Base-by-base conservation (phyloP, 2,113 vertebrate genomes). In the Brachyhypopomus occidentalis region DNA sequence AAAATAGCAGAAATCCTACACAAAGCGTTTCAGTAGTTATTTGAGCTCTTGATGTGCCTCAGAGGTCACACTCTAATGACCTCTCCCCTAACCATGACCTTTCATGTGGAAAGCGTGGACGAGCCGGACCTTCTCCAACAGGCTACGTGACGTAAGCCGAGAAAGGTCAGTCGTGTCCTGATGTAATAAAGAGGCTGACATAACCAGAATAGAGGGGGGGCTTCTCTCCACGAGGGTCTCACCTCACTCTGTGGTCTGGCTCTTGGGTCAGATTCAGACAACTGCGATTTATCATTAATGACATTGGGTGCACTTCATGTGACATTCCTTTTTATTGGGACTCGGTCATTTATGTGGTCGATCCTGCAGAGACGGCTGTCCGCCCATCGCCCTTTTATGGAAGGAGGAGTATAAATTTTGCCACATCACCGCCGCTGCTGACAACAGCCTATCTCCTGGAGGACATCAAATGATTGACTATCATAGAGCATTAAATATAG, bases 231-330 rank as follows among this genome's bases (percentile, higher is more conserved):
- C 77, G 79, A 79, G 25, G 69, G 2, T 84, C 88, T 88, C 84
- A 87, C 87, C 83, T 84, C 89, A 75, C 80, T 19, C 84, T 87
- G 89, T 86, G 89, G 85, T 89, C 88, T 86, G 38, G 59, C 86
- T 88, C 86, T 80, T 85, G 83, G 89, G 91, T 92, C 89, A 91
- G 78, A 86, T 91, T 91, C 88, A 86, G 88, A 92, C 89, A 89
- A 89, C 88, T 90, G 87, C 90, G 92, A 93, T 93, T 92, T 92
- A 92, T 93, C 92, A 92, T 92, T 92, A 91, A 92, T 93, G 92
- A 91, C 90, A 90, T 89, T 89, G 88, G 63, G 89, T 87, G 88
- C 91, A 88, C 91, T 92, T 91, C 86, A 88, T 89, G 87, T 93
- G 92, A 93, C 91, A 92, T 92, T 92, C 90, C 45, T 80, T 91